Evolutionary conservation across 2,888 invertebrate species (phyloP).

Genomic region (Dendrolimus pini): DNA sequence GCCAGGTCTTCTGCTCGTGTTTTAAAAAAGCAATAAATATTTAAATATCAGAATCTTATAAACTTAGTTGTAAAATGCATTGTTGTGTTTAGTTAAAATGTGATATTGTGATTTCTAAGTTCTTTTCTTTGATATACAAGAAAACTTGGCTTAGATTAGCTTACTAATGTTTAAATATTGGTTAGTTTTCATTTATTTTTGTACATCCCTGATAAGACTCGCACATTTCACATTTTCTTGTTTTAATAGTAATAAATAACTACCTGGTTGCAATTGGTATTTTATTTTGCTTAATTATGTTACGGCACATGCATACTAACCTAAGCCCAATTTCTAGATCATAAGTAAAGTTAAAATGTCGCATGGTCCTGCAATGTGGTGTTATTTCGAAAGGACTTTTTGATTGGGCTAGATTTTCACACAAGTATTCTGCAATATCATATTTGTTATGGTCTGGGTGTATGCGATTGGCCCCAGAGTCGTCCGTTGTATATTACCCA

Average conservation of each 20-base stretch:
- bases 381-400: no score
- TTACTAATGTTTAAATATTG: conserved; percentile 46
- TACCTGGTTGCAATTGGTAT: conserved; percentile 48
- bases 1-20: conserved; percentile 37
- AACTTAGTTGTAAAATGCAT: conserved; percentile 43
- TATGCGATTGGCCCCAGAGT: no score
- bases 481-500: no score
- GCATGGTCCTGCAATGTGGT: not conserved
- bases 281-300: conserved; percentile 12
- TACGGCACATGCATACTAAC: not conserved
- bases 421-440: no score
- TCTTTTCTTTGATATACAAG: conserved; percentile 49
- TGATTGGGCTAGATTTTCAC: no score
- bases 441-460: no score
- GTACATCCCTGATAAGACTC: conserved; percentile 57
- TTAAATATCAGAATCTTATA: conserved; percentile 43
- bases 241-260: conserved; percentile 62
- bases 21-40: conserved; percentile 55
- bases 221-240: conserved; percentile 59
- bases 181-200: conserved; percentile 69
- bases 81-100: conserved; percentile 69
- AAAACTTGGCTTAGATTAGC: conserved; percentile 50
- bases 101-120: conserved; percentile 61
- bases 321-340: not conserved
- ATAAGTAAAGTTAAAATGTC: not conserved